Base-by-base conservation (phyloP, 2,113 vertebrate genomes). In the Catagonus wagneri region DNA sequence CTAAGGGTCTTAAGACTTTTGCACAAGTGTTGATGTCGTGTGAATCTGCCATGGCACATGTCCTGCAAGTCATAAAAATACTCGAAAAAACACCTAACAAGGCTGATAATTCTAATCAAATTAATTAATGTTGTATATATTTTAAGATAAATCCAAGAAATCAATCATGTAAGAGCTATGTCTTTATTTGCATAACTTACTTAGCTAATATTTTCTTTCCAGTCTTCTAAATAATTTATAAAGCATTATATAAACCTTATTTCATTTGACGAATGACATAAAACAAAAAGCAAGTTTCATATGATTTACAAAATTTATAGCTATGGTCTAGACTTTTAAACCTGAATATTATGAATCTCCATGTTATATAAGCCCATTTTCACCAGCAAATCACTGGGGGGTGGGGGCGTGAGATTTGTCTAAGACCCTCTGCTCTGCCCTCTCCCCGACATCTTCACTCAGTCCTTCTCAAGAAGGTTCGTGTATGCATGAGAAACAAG, bases 1-100 rank as follows among this genome's bases (percentile, higher is more conserved):
- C 93, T 52, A 92, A 95, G 83, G 85, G 94, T 91, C 94, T 94
- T 72, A 44, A 90, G 88, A 96, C 76, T 83, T 84, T 74, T 83
- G 92, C 39, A 36, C n/a, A 78, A 87, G 72, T 94, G 95, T 88
- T 95, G 97, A 94, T 29, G 13, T 65, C 1, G 56, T 79, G 93
- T 90, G 88, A 97, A 90, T 96, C 8, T 88, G n/a, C 85, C 65
- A 95, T 92, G 92, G 94, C 92, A 81, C 63, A 22, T 54, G 39
- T 76, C 65, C 95, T 90, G 83, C 34, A 75, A 94, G 56, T 65
- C 78, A 79, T 15, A 96, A 72, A 92, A 90, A 90, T 58, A 80
- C 50, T 81, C 3, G 1, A 39, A 60, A 88, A 61, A n/a, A 50
- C 25, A 89, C 54, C 80, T 66, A 72, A 94, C 16, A 7, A 78